Evolutionary conservation across 2,888 invertebrate genomes (phyloP), one percentile per base, ranked within the genome.

Genomic region (Pterostichus niger): DNA sequence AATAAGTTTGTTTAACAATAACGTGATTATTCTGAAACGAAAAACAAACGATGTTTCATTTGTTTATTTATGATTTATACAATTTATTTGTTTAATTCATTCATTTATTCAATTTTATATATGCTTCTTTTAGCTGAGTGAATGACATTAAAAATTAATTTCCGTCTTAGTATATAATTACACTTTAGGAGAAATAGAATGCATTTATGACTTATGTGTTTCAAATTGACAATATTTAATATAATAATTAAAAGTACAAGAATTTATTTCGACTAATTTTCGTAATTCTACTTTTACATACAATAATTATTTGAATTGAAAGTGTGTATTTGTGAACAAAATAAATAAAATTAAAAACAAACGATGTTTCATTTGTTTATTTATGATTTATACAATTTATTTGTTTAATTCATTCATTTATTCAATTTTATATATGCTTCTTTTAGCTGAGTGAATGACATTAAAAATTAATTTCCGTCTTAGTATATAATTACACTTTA

Each of bases 251-350:
- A 35, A 35, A n/a, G n/a, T n/a, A n/a, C n/a, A n/a, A n/a, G n/a
- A n/a, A n/a, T n/a, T n/a, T n/a, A n/a, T n/a, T n/a, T n/a, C n/a
- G n/a, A n/a, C n/a, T n/a, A n/a, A n/a, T n/a, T n/a, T n/a, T n/a
- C n/a, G n/a, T n/a, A n/a, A n/a, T n/a, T n/a, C n/a, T n/a, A n/a
- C n/a, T n/a, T n/a, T n/a, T n/a, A n/a, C n/a, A n/a, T n/a, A n/a
- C n/a, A n/a, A n/a, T n/a, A 31, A 31, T 64, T 64, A 64, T 64
- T 64, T 40, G 13, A 40, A 35, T 33, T 64, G 15, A 40, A 64
- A 35, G 35, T 64, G 11, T 64, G 13, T 33, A 2, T 17, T 40
- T 40, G 35, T 40, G 2, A 64, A 64, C 35, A 40, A 35, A 5
- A 13, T 64, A 35, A 10, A 13, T 61, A 64, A 64, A 40, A 64